Evolutionary conservation across 1,140 invertebrate genomes (phyloP), one percentile per base, ranked within the genome.

Genomic region (Thaumetopoea pityocampa): DNA sequence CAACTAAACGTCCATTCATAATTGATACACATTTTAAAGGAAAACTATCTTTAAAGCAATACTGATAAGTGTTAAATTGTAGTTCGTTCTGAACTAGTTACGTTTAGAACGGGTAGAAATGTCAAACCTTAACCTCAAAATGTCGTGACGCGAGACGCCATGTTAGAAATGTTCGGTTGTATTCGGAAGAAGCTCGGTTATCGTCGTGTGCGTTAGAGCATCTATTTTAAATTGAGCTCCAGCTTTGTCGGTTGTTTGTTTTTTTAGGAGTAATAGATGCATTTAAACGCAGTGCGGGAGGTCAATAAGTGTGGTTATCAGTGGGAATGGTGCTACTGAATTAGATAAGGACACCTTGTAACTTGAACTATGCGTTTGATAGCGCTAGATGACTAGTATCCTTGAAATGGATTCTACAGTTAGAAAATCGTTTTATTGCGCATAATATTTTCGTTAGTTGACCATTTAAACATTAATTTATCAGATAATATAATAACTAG

Each of bases 71-170:
- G 18, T 20, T 22, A 41, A 32, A 30, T 32, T 10, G 27, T 5
- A 23, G 20, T 32, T 24, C 7, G 12, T n/a, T n/a, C n/a, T 19
- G 1, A 22, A 20, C 23, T 12, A 23, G 32, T 41, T 41, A 46
- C 63, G 60, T 56, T 63, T 67, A 69, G 56, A 67, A 64, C 59
- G 60, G 49, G 55, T 76, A 53, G 58, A 76, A 79, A 83, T 78
- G 73, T 76, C 73, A 81, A 83, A 81, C 79, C 79, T 83, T 83
- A 78, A 84, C 79, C 79, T 84, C 70, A 80, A 81, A 81, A 84
- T n/a, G n/a, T 73, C 69, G 67, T 84, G 79, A 80, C 66, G 68
- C 63, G 29, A 44, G 67, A 43, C 60, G 73, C 74, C 72, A 79
- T 80, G 35, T 78, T 83, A 56, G 60, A 53, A 58, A 35, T 48